phyloP scores from a whole-genome alignment of 2,113 vertebrate genomes.

The Paradisaea rubra region DNA sequence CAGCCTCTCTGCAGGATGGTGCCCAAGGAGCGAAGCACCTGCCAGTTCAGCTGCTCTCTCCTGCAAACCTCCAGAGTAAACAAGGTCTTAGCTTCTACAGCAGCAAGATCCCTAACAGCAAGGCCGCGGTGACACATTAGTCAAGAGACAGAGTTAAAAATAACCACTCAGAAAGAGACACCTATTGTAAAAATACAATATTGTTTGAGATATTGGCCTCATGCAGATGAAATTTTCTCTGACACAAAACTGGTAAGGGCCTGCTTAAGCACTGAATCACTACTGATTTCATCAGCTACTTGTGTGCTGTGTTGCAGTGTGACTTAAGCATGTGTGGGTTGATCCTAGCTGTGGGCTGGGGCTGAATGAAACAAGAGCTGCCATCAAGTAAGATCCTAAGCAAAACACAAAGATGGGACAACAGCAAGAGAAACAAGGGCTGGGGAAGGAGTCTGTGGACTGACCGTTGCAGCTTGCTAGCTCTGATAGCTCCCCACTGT shows the following conservation, averaged over 20 bases:
- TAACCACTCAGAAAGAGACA: not conserved
- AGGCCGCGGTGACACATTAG: not conserved
- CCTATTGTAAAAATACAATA: not conserved
- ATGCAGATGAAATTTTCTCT: not conserved
- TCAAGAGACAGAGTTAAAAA: not conserved
- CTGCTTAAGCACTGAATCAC: not conserved
- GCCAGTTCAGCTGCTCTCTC: not conserved
- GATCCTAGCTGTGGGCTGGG: not conserved
- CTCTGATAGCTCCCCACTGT: not conserved
- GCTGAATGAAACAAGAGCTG: not conserved
- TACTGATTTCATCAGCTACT: not conserved
- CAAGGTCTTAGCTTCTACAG: not conserved
- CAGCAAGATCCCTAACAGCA: not conserved
- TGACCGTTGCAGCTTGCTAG: not conserved
- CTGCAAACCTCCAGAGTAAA: not conserved
- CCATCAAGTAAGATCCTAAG: not conserved
- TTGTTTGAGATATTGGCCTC: not conserved
- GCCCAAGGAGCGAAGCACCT: not conserved
- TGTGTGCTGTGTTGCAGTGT: not conserved
- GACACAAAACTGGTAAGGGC: not conserved
- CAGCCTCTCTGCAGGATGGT: not conserved
- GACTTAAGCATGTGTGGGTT: rapidly evolving
- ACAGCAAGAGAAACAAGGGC: not conserved
- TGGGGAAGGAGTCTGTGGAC: not conserved
- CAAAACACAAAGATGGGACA: not conserved